Evolutionary conservation across 2,888 invertebrate genomes (phyloP).

Genomic region (Pimpla rufipes): DNA sequence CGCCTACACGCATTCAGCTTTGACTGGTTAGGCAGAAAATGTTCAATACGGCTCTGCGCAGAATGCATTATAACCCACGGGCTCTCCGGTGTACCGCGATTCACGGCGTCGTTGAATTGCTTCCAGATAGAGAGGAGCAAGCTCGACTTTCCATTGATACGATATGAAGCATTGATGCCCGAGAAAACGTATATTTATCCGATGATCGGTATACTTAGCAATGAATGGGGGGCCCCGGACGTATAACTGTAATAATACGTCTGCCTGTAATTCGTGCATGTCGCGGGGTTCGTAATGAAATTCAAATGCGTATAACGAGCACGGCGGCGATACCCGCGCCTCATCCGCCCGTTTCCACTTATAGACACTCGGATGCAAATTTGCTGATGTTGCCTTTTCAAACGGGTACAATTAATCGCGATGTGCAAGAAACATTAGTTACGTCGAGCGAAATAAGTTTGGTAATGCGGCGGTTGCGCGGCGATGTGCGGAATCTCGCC

Average conservation of each 20-base stretch:
- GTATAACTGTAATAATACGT: slow-evolving; percentile 28
- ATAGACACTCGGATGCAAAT: neutral
- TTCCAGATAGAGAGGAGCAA: neutral
- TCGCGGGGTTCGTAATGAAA: slow-evolving; percentile 1
- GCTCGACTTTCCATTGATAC: slow-evolving; percentile 37
- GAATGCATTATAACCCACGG: slow-evolving; percentile 25
- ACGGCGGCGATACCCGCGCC: neutral
- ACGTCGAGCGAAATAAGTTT: too few relatives aligned
- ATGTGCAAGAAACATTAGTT: too few relatives aligned
- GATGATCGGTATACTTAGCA: slow-evolving; percentile 36
- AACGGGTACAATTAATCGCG: too few relatives aligned
- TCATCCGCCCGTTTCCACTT: neutral
- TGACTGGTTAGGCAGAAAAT: slow-evolving; percentile 75
- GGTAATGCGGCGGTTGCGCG: too few relatives aligned
- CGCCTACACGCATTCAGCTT: slow-evolving; percentile 79
- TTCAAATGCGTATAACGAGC: slow-evolving; percentile 25
- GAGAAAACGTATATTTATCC: slow-evolving; percentile 43
- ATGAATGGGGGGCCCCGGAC: slow-evolving; percentile 11
- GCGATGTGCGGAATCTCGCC: too few relatives aligned
- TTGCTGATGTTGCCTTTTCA: neutral
- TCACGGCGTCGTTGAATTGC: slow-evolving; percentile 23
- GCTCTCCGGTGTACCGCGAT: neutral
- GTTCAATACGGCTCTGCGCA: slow-evolving; percentile 69
- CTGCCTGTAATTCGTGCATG: slow-evolving; percentile 24
- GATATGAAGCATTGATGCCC: slow-evolving; percentile 16